A percentile compares a stretch with the other conserved stretches of the same genome.
These are phyloP conservation scores for Mobula hypostoma DNA, from an alignment of 2,113 vertebrate genomes.

Conservation along the genomic window DNA sequence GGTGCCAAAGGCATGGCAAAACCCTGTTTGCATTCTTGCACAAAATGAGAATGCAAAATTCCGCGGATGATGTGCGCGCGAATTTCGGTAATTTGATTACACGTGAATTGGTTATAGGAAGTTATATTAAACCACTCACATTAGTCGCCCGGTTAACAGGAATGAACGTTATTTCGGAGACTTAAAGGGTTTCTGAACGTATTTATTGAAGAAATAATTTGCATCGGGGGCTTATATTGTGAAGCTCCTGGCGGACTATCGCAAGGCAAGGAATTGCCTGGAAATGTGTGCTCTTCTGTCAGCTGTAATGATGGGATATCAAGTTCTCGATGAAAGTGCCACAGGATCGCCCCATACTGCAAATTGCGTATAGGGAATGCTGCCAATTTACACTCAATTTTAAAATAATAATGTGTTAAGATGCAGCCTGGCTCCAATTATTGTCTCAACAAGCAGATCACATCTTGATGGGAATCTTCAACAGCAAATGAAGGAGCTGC, in stretches of 20 bases:
- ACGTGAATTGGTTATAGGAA: background rate
- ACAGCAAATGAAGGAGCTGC: background rate
- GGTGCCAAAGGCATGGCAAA: background rate
- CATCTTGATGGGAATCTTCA: background rate
- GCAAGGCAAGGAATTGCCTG: background rate
- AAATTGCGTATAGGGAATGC: background rate
- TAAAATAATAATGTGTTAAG: background rate
- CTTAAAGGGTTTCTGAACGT: too few species aligned
- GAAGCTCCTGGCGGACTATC: background rate
- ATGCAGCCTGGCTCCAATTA: background rate
- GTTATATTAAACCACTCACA: background rate
- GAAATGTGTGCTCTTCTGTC: background rate
- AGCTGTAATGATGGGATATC: background rate
- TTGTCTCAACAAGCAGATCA: background rate
- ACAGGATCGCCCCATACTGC: background rate
- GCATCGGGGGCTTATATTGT: background rate
- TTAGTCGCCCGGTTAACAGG: background rate
- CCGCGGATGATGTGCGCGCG: background rate
- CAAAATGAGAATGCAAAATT: background rate
- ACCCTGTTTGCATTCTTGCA: background rate
- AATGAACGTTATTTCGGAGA: background rate
- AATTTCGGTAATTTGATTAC: background rate
- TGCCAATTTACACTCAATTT: background rate
- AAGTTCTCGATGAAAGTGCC: background rate
- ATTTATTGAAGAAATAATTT: too few species aligned